A percentile compares a stretch with the other conserved stretches of the same genome.
Evolutionary conservation across 2,888 invertebrate species (phyloP).

Genomic region (Coenonympha arcania): DNA sequence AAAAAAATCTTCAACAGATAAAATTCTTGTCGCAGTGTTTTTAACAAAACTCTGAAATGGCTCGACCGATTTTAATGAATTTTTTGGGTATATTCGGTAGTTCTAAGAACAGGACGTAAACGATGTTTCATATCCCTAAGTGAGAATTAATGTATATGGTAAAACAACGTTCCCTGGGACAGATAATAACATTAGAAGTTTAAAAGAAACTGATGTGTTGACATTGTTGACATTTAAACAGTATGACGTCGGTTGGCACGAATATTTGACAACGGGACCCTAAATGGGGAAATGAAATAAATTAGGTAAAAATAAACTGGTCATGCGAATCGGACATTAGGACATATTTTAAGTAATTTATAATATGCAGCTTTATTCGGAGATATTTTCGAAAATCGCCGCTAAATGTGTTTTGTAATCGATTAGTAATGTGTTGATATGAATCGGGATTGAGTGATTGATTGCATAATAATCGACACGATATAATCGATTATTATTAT

Average conservation of each 20-base stretch:
- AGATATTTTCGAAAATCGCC: slow-evolving; percentile 44
- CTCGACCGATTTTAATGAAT: too few species aligned
- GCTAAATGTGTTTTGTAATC: slow-evolving; percentile 61
- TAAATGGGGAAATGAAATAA: slow-evolving; percentile 55
- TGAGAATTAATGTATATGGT: too few species aligned
- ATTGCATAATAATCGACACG: slow-evolving; percentile 48
- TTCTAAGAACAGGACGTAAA: too few species aligned
- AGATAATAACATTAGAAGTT: too few species aligned
- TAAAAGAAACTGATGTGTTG: too few species aligned
- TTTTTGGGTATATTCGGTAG: too few species aligned
- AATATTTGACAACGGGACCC: slow-evolving; percentile 10
- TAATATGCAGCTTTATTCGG: slow-evolving; percentile 60
- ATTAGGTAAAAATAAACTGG: slow-evolving; percentile 49
- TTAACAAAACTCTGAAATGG: too few species aligned
- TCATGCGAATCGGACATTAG: slow-evolving; percentile 72
- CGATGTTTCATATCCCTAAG: too few species aligned
- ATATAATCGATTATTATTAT: slow-evolving; percentile 22
- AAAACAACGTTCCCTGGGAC: too few species aligned
- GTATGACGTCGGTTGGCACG: neutral
- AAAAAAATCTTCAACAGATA: too few species aligned
- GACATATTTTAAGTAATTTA: slow-evolving; percentile 71
- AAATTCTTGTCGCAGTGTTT: too few species aligned
- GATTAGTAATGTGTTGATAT: slow-evolving; percentile 56
- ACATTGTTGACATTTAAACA: neutral
- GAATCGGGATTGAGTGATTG: slow-evolving; percentile 54